Base-by-base conservation (phyloP, 2,888 invertebrate species). In the Phaedon cochleariae region DNA sequence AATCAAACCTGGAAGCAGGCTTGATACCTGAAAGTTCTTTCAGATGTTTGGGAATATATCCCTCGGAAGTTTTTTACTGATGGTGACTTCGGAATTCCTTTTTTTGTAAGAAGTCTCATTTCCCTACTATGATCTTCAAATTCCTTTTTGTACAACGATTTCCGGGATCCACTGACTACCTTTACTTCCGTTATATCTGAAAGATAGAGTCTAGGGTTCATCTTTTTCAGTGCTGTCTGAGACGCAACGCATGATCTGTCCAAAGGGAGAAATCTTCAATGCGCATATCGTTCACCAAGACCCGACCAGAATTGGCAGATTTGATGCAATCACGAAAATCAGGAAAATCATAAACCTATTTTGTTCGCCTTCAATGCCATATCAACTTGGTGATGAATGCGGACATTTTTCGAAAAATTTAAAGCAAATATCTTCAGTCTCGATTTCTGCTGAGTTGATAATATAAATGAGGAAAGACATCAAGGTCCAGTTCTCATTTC, bases 211-310 rank as follows among this genome's bases (percentile, higher is more conserved):
- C 46, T 46, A 46, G 12, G 17, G 46, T 46, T 46, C 3, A 46
- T 46, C 20, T 46, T 46, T 46, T 6, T 46, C 46, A 15, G 17
- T 17, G 46, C 46, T 7, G 46, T 46, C 46, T 46, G 46, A 46
- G 46, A 46, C 46, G 46, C 17, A 46, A 51, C 51, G 51, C 22
- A 51, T 51, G 12, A 51, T 51, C 51, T 22, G 22, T n/a, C 22
- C 21, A 51, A 51, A 51, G 9, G 22, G 22, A 51, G 22, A 51
- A 51, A 22, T 51, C 22, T 15, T 51, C 51, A 21, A 21, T 22
- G n/a, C 3, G 20, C 51, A 51, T 51, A 21, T 51, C 22, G 20
- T 22, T 51, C 3, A 21, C 51, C 21, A 5, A 22, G 12, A 51
- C 51, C 22, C 22, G 51, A 51, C n/a, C n/a, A n/a, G n/a, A n/a